Base-by-base conservation (phyloP, 2,888 invertebrate genomes). In the Nemotelus nigrinus region DNA sequence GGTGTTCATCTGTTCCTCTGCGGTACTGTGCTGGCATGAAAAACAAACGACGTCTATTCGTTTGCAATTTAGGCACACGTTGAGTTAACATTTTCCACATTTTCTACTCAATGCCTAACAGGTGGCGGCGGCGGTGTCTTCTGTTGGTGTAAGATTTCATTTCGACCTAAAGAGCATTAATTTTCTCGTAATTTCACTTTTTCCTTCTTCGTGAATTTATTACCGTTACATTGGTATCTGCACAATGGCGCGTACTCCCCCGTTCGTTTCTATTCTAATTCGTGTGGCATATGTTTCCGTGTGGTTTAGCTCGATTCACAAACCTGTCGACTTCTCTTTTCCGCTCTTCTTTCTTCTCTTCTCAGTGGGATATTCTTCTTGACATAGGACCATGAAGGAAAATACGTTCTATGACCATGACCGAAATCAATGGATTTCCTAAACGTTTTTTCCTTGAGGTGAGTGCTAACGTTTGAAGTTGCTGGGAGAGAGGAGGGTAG, bases 381-480 rank as follows among this genome's bases (percentile, higher is more conserved):
- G 53, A 53, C 10, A 53, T 7, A 53, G 6, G 10, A 53, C 7
- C 6, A 53, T 53, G 53, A 7, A 53, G 7, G 7, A 7, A 53
- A 53, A 43, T 63, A 25, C 45, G 43, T 55, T 74, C 25, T 77
- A 57, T 8, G 39, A 55, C 63, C 57, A 39, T 70, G 58, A 70
- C 68, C 71, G 72, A 71, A 71, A 70, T 77, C 64, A 48, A 77
- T 71, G 53, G 55, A 68, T 55, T 70, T 70, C 70, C 25, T 55
- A 3, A 70, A 70, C 47, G 70, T 2, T 39, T 55, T 70, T 55
- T 55, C 6, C 70, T 55, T 41, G 55, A 3, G 55, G 43, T 43
- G 43, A 55, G 43, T 70, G 41, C 55, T 41, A 55, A 41, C 43
- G 55, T 70, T 70, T 70, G 7, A 47, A 57, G 10, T 10, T 4